Evolutionary conservation across 1,140 invertebrate genomes (phyloP).

Genomic region (Solenopsis invicta): DNA sequence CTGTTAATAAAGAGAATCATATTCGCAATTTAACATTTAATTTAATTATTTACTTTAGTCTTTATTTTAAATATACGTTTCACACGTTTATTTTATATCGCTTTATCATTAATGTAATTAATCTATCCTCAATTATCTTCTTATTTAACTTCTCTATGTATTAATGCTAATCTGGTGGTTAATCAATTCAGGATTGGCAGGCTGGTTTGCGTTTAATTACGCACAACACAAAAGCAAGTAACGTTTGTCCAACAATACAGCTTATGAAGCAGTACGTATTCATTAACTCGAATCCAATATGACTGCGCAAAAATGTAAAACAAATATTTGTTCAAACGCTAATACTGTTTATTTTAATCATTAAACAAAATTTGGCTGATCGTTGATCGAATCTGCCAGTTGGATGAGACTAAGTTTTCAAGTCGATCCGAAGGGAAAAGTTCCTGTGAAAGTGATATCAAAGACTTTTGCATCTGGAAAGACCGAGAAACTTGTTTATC

Average conservation of each 20-base stretch:
- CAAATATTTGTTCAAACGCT: neutral
- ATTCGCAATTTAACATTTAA: conserved; percentile 22
- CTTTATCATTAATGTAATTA: conserved; percentile 19
- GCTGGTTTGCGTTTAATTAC: conserved; percentile 95
- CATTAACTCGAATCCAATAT: conserved; percentile 4
- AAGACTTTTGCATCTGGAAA: conserved; percentile 99
- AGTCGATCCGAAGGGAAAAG: conserved; percentile 97
- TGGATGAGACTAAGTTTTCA: conserved; percentile 98
- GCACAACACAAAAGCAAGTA: conserved; percentile 98
- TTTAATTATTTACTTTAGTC: conserved; percentile 17
- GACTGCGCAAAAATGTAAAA: conserved; percentile 16
- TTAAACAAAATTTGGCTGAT: conserved; percentile 35
- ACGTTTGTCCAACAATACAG: conserved; percentile 97
- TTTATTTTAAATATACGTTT: conserved; percentile 27
- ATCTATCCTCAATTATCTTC: conserved; percentile 3
- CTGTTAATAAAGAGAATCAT: neutral
- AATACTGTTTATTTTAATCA: conserved; percentile 8
- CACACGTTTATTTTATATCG: neutral
- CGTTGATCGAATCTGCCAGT: conserved; percentile 87
- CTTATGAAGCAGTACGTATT: conserved; percentile 99
- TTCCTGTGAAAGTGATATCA: conserved; percentile 98
- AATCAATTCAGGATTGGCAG: conserved; percentile 94
- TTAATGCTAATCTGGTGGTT: conserved; percentile 3
- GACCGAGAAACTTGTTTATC: conserved; percentile 99
- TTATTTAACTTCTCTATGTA: conserved; percentile 12